phyloP scores from a whole-genome alignment of 92 coral and sea anemone genomes.

The Epizoanthus rinbou region DNA sequence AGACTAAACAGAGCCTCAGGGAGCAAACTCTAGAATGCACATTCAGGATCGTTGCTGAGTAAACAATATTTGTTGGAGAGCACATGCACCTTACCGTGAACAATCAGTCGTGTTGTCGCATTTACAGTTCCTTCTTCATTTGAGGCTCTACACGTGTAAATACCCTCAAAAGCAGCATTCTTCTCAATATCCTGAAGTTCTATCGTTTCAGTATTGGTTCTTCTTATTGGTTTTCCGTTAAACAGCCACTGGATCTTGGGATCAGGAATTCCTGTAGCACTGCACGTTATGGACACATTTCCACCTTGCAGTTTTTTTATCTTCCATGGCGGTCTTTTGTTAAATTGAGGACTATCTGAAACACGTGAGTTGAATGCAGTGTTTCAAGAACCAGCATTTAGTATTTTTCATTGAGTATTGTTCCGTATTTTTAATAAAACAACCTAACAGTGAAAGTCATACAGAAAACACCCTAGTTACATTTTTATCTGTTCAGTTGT shows the following conservation, averaged over 20 bases:
- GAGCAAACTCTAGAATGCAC: too few relatives aligned
- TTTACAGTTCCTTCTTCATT: background rate
- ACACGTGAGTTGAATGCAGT: background rate
- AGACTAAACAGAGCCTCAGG: too few relatives aligned
- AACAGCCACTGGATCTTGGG: background rate
- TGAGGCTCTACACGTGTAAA: background rate
- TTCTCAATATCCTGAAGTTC: background rate
- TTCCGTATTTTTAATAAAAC: too few relatives aligned
- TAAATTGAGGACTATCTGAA: background rate
- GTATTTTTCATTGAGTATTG: too few relatives aligned
- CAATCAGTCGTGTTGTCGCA: background rate
- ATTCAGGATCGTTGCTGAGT: too few relatives aligned
- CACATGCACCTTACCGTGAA: background rate
- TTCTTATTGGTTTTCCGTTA: background rate
- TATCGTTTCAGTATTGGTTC: background rate
- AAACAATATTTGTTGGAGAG: too few relatives aligned
- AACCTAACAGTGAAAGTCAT: too few relatives aligned
- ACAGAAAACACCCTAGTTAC: too few relatives aligned
- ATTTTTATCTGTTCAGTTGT: too few relatives aligned
- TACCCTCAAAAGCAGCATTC: background rate
- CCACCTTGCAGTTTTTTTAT: background rate
- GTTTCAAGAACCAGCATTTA: background rate
- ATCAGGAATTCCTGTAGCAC: background rate
- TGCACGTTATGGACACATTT: background rate
- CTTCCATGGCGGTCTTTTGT: background rate